These are phyloP conservation scores for Cacajao melanocephalus DNA, from an alignment of 2,797 vertebrate genomes.

Conservation along the genomic window DNA sequence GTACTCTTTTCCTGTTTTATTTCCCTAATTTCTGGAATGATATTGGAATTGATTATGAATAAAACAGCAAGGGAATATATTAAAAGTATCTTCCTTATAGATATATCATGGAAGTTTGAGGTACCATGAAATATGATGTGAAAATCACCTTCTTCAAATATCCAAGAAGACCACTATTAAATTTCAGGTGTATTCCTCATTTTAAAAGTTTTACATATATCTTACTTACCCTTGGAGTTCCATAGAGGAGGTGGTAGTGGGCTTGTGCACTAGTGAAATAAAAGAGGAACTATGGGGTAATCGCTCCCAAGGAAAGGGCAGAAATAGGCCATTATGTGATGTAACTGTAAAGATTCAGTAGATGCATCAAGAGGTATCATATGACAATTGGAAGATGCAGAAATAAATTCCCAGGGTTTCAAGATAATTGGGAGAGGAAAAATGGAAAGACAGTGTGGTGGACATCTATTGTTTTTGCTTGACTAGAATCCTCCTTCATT, in stretches of 20 bases:
- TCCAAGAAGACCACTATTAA: not conserved
- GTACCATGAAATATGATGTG: not conserved
- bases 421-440: not conserved
- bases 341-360: not conserved
- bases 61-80: not conserved
- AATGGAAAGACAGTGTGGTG: not conserved
- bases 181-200: not conserved
- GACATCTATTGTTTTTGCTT: not conserved
- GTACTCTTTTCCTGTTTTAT: not conserved
- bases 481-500: not conserved
- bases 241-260: not conserved
- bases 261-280: not conserved
- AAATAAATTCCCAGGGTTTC: not conserved
- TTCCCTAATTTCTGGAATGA: not conserved
- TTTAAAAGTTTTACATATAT: not conserved
- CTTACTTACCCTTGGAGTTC: not conserved
- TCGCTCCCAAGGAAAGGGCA: not conserved
- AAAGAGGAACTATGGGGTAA: not conserved
- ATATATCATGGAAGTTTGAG: not conserved
- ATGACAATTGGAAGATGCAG: not conserved
- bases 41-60: not conserved
- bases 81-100: not conserved
- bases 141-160: slow-evolving; percentile 31
- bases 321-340: not conserved
- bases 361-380: not conserved